phyloP scores from a whole-genome alignment of 1,140 invertebrate genomes.

The Drosophila arizonae region DNA sequence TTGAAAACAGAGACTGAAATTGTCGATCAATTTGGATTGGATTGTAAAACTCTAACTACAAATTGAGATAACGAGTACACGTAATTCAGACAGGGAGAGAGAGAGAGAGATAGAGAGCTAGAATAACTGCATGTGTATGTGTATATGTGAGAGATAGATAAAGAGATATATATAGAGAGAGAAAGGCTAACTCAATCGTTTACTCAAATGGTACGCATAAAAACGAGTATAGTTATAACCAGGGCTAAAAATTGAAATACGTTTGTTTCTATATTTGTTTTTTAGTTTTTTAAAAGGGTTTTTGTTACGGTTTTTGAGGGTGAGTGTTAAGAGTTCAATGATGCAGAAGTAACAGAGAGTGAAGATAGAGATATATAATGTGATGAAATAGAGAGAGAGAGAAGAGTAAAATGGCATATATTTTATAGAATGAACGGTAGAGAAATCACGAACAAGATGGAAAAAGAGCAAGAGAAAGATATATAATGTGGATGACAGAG shows the following conservation, averaged over 20 bases:
- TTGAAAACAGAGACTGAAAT: slow-evolving; percentile 3
- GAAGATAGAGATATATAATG: background rate
- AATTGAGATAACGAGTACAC: slow-evolving; percentile 22
- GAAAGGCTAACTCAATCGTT: slow-evolving; percentile 41
- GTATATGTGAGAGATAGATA: background rate
- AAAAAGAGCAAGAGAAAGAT: too few species aligned
- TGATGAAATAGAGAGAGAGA: background rate
- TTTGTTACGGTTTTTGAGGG: slow-evolving; percentile 10
- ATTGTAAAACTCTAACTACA: slow-evolving; percentile 30
- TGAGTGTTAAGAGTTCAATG: slow-evolving; percentile 3
- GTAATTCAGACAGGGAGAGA: slow-evolving; percentile 1
- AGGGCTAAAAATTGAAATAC: slow-evolving; percentile 14
- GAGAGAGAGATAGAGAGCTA: too few species aligned
- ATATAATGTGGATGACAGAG: background rate
- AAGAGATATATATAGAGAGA: slow-evolving; percentile 2
- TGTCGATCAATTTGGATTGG: slow-evolving; percentile 15
- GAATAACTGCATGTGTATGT: background rate
- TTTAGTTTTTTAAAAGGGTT: slow-evolving; percentile 5
- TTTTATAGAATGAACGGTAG: too few species aligned
- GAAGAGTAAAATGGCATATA: background rate
- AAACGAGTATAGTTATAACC: slow-evolving; percentile 37
- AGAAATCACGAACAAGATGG: too few species aligned
- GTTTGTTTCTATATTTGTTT: slow-evolving; percentile 11
- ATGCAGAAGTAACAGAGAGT: background rate
- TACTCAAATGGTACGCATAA: slow-evolving; percentile 44